These are phyloP conservation scores for Matsumurasca onukii DNA, from an alignment of 1,140 invertebrate genomes.

Conservation along the genomic window DNA sequence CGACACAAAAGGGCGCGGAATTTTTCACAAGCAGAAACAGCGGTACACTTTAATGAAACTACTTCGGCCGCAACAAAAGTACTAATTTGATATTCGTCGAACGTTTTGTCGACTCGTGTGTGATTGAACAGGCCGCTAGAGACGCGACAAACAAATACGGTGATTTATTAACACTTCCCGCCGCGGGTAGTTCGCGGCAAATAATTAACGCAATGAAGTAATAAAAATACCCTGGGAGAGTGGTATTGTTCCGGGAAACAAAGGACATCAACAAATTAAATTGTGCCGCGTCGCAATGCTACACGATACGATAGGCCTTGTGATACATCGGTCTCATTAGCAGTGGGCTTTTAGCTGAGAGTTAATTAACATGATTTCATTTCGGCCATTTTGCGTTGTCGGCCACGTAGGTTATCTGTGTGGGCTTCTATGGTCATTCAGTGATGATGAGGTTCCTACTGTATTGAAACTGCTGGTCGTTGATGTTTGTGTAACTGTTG, in stretches of 20 bases:
- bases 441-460: no score
- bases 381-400: neutral
- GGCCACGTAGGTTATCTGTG: no score
- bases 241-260: neutral
- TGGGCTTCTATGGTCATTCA: no score
- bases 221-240: conserved; percentile 16
- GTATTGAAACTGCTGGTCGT: no score
- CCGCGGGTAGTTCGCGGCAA: neutral
- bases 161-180: conserved; percentile 19
- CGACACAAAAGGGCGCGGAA: no score
- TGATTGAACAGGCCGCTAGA: neutral
- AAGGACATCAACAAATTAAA: conserved; percentile 12
- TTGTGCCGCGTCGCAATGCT: neutral
- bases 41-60: conserved; percentile 19
- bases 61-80: conserved; percentile 15
- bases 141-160: conserved; percentile 14
- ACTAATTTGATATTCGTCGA: conserved; percentile 17
- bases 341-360: conserved; percentile 1
- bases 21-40: neutral
- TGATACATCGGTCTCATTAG: neutral
- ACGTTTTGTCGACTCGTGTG: neutral
- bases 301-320: no score
- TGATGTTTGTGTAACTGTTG: no score
- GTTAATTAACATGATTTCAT: conserved; percentile 8
- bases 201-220: conserved; percentile 14